Conservation (phyloP, 2,797 vertebrate species). For the Cetoscarus ocellatus region DNA sequence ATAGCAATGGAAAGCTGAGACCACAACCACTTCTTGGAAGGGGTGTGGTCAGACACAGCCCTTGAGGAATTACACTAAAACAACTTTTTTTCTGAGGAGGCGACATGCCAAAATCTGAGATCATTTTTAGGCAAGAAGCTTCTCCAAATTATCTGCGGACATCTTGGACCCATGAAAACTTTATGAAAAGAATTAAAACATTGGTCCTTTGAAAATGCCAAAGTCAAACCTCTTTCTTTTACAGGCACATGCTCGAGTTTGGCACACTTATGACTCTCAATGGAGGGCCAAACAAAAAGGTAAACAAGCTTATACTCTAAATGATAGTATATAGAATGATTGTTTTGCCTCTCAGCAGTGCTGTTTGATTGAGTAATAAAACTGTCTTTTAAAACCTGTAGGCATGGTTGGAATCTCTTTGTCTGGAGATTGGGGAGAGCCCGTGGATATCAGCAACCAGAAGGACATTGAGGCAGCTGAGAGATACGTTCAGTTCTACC, state of each 20-base stretch:
- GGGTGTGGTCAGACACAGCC: too few relatives aligned
- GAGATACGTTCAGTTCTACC: conserved; percentile 93
- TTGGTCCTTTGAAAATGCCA: not conserved
- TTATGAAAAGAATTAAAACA: too few relatives aligned
- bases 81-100: too few relatives aligned
- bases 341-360: not conserved
- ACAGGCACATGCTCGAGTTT: conserved; percentile 92
- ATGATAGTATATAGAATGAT: not conserved
- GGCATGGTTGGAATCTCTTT: conserved; percentile 94
- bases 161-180: too few relatives aligned
- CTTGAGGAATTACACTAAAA: too few relatives aligned
- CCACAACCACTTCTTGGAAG: too few relatives aligned
- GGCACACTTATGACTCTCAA: conserved; percentile 91
- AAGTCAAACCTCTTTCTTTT: conserved; percentile 20
- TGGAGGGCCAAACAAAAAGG: conserved; percentile 92
- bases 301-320: conserved; percentile 58
- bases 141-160: too few relatives aligned
- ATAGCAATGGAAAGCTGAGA: too few relatives aligned
- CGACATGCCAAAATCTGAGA: too few relatives aligned
- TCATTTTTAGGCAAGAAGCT: too few relatives aligned
- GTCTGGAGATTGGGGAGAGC: conserved; percentile 93
- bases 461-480: conserved; percentile 92
- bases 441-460: conserved; percentile 89
- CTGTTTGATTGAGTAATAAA: conserved; percentile 8
- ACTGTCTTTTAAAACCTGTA: conserved; percentile 63